These are phyloP conservation scores for Pyrrhosoma nymphula DNA, from an alignment of 2,888 invertebrate genomes.

Conservation along the genomic window DNA sequence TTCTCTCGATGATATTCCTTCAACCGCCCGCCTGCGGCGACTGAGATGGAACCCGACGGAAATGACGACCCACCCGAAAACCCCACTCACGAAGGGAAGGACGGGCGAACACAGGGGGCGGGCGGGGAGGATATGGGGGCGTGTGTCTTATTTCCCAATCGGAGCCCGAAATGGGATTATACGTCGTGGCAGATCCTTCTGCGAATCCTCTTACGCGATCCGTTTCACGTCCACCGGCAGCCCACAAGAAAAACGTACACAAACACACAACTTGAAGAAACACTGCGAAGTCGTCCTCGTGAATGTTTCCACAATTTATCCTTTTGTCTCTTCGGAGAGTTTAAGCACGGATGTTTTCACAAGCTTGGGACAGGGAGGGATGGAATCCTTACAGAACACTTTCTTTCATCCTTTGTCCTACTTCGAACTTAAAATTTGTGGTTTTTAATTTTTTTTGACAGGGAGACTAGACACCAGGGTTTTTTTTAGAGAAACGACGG, in stretches of 20 bases:
- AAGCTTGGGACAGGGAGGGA: not conserved
- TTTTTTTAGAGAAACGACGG: not conserved
- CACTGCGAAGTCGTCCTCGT: not conserved
- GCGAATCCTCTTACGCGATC: not conserved
- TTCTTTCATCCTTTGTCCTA: not conserved
- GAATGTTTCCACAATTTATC: not conserved
- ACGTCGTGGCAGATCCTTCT: not conserved
- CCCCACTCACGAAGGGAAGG: not conserved
- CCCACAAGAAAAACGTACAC: not conserved
- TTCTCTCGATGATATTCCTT: slow-evolving; percentile 20
- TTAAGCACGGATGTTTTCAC: not conserved
- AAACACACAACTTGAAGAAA: not conserved
- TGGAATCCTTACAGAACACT: not conserved
- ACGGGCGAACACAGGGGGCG: not conserved
- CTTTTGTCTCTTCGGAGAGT: not conserved
- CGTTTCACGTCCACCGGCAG: not conserved
- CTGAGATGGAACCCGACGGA: slow-evolving; percentile 5
- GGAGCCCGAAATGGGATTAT: not conserved
- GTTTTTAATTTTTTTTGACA: not conserved
- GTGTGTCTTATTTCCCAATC: slow-evolving; percentile 8
- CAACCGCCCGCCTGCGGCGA: not conserved
- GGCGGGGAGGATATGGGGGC: not conserved
- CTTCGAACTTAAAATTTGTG: not conserved
- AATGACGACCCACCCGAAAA: slow-evolving; percentile 13
- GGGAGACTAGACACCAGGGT: not conserved